phyloP scores from a whole-genome alignment of 1,140 invertebrate species.

The Paraescarpia echinospica region DNA sequence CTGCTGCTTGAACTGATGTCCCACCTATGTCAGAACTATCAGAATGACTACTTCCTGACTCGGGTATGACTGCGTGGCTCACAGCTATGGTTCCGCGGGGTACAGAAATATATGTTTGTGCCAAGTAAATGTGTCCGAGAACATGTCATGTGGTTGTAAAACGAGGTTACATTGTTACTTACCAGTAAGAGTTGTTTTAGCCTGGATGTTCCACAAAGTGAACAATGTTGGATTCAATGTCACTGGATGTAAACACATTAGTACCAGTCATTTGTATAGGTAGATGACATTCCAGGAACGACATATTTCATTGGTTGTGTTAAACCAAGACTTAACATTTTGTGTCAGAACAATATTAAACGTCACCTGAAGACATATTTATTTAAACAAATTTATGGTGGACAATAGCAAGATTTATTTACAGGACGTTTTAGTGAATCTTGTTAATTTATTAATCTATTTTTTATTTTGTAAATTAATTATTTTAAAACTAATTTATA shows the following conservation, averaged over 20 bases:
- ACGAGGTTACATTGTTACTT: neutral
- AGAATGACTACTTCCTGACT: slow-evolving; percentile 40
- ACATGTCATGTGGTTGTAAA: neutral
- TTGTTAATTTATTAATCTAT: too few relatives aligned
- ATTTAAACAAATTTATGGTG: too few relatives aligned
- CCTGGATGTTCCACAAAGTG: neutral
- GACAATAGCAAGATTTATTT: too few relatives aligned
- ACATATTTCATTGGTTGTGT: too few relatives aligned
- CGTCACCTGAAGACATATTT: too few relatives aligned
- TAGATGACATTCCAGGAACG: neutral
- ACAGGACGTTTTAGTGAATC: too few relatives aligned
- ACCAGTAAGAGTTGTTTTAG: neutral
- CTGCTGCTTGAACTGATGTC: slow-evolving; percentile 79
- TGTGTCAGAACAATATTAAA: too few relatives aligned
- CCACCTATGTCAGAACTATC: slow-evolving; percentile 83
- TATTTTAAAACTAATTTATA: neutral
- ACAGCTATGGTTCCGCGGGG: neutral
- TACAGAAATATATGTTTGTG: neutral
- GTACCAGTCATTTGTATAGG: neutral
- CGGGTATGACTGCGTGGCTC: slow-evolving; percentile 32
- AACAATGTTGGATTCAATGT: neutral
- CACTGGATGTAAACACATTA: neutral
- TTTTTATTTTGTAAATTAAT: too few relatives aligned
- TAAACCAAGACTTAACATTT: too few relatives aligned
- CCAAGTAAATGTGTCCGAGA: neutral